phyloP scores from a whole-genome alignment of 1,140 invertebrate species.

The Formica exsecta region DNA sequence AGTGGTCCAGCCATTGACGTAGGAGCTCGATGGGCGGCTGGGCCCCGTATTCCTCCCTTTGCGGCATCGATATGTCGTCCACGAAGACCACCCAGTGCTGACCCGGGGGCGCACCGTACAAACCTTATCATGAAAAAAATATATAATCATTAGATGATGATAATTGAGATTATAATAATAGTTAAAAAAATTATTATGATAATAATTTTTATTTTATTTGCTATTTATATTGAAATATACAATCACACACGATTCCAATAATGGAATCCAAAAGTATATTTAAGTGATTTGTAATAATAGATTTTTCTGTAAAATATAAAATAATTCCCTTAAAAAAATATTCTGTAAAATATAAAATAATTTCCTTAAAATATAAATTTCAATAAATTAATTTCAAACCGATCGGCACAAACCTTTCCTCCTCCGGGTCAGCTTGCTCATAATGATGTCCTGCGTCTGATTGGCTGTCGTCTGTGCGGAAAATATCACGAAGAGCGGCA shows the following conservation, averaged over 20 bases:
- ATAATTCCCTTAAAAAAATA: too few relatives aligned
- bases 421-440: conserved; percentile 97
- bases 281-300: background rate
- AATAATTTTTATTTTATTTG: background rate
- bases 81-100: conserved; percentile 93
- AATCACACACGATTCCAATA: conserved; percentile 54
- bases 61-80: conserved; percentile 97
- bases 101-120: conserved; percentile 66
- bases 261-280: too few relatives aligned
- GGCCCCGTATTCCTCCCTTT: conserved; percentile 95
- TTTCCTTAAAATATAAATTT: background rate
- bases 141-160: conserved; percentile 77
- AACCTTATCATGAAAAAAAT: background rate
- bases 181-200: background rate
- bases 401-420: conserved; percentile 89
- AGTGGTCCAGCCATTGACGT: conserved; percentile 96
- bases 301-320: background rate
- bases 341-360: too few relatives aligned
- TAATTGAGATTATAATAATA: conserved; percentile 52
- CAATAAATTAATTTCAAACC: background rate
- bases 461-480: conserved; percentile 98
- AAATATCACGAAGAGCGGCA: conserved; percentile 96
- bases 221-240: conserved; percentile 28
- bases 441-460: conserved; percentile 98
- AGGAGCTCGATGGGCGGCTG: conserved; percentile 97